Evolutionary conservation across 2,888 invertebrate genomes (phyloP).

Genomic region (Drosophila paracracens): DNA sequence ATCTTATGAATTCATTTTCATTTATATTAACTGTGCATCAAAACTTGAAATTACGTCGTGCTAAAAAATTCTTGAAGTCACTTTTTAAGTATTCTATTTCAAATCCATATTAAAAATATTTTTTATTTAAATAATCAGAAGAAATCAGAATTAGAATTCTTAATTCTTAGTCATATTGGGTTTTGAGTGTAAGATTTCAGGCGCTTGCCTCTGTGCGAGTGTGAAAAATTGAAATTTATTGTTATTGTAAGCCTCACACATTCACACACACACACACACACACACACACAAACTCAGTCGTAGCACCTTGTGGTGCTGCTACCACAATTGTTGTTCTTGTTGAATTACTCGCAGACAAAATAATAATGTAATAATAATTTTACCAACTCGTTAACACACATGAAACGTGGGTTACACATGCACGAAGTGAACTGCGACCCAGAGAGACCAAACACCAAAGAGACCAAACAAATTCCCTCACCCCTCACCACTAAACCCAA

Average conservation of each 20-base stretch:
- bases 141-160: not conserved
- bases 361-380: conserved; percentile 82
- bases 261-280: conserved; percentile 20
- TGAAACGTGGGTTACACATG: conserved; percentile 56
- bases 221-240: conserved; percentile 79
- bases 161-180: not conserved
- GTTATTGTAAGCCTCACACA: conserved; percentile 69
- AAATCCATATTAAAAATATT: not conserved
- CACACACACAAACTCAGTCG: not conserved
- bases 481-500: not conserved
- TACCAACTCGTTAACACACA: conserved; percentile 82
- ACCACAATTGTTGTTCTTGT: conserved; percentile 30
- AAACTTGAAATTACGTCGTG: no score
- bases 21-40: no score
- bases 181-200: conserved; percentile 17
- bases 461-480: not conserved
- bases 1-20: no score
- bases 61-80: not conserved
- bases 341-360: conserved; percentile 75
- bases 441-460: conserved; percentile 13
- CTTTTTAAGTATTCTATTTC: not conserved
- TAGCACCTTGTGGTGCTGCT: conserved; percentile 32
- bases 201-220: conserved; percentile 35
- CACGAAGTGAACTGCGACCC: conserved; percentile 37
- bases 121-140: not conserved